Evolutionary conservation across 2,888 invertebrate genomes (phyloP).

Genomic region (Agrypnus murinus): DNA sequence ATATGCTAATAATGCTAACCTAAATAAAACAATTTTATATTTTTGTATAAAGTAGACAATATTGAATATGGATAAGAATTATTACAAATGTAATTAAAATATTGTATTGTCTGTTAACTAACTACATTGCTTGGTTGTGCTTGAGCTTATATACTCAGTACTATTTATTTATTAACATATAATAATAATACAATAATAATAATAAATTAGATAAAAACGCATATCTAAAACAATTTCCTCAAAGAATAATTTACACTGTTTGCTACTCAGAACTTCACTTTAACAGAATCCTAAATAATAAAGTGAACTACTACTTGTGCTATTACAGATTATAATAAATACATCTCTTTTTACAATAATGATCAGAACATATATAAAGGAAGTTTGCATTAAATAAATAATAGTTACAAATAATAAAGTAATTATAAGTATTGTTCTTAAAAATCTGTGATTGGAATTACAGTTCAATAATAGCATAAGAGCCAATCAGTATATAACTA

Average conservation of each 20-base stretch:
- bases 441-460: too few species aligned
- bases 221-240: background rate
- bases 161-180: conserved; percentile 4
- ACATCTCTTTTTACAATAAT: background rate
- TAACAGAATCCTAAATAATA: background rate
- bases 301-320: background rate
- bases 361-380: background rate
- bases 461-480: too few species aligned
- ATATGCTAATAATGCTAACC: conserved; percentile 20
- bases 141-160: background rate
- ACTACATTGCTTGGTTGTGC: conserved; percentile 16
- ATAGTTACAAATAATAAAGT: background rate
- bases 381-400: background rate
- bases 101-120: conserved; percentile 7
- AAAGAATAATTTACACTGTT: background rate
- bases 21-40: conserved; percentile 14
- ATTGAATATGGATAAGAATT: background rate
- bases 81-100: background rate
- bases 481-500: too few species aligned
- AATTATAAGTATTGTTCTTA: too few species aligned
- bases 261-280: background rate
- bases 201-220: conserved; percentile 3
- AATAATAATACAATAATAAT: too few species aligned
- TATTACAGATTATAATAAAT: background rate
- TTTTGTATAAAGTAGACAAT: background rate